Evolutionary conservation across 1,140 invertebrate genomes (phyloP), one percentile per base, ranked within the genome.

Genomic region (Harpegnathos saltator): DNA sequence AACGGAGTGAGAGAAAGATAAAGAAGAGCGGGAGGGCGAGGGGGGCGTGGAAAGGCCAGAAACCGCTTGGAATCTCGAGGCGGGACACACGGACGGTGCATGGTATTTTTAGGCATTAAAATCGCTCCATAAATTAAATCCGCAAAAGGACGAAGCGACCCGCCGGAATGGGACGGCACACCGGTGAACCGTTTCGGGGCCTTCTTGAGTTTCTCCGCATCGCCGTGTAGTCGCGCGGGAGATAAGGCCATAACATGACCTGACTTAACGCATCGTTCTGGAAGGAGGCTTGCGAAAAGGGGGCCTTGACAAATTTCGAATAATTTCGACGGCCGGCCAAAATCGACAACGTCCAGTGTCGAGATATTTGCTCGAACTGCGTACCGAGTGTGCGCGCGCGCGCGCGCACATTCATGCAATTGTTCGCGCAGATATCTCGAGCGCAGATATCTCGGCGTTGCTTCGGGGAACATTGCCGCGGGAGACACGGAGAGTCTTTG

Each of bases 111-210:
- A 91, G 91, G 89, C 89, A 91, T 92, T 92, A 92, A 92, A 92
- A 92, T 92, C 91, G 91, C 90, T 90, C 90, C 90, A 92, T 92
- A 92, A 92, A 92, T 92, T 92, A 92, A 92, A 92, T 90, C 90
- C 88, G 89, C 90, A 91, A 92, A 91, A 92, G 89, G 89, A 90
- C 85, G 88, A 91, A 33, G 85, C 38, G 75, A 24, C 19, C 73
- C 72, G 71, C 65, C 83, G 86, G 90, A 91, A 92, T 92, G 90
- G 58, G 85, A 75, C 83, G 78, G 85, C 86, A 84, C 86, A 83
- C 77, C 86, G 85, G 86, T 85, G 89, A 74, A 84, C 86, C 86
- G 89, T 91, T 91, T 90, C 82, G 85, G 80, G 56, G 22, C 48
- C 89, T 85, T 89, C 89, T 90, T 88, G 90, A 91, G 82, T 92